Conservation (phyloP, 2,888 invertebrate genomes). For the Thereva unica region DNA sequence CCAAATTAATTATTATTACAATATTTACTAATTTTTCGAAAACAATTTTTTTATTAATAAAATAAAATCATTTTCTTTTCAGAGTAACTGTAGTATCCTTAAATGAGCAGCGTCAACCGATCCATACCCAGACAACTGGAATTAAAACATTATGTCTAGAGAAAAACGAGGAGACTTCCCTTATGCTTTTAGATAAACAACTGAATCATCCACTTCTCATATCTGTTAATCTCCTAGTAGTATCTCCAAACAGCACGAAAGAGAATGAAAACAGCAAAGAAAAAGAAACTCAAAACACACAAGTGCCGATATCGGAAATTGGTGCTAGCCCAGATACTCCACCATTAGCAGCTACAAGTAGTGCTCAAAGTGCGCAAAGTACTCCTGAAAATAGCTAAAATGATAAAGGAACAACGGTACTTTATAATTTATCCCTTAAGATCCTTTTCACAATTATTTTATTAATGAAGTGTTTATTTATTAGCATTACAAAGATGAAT, state of each 20-base stretch:
- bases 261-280: constrained; percentile 7
- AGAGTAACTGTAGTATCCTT: constrained; percentile 66
- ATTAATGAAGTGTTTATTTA: no score
- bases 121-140: constrained; percentile 65
- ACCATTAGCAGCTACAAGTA: neutral
- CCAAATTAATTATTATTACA: constrained; percentile 21
- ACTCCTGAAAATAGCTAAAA: no score
- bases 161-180: constrained; percentile 67
- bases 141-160: constrained; percentile 64
- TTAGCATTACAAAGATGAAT: no score
- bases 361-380: no score
- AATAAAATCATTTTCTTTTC: constrained; percentile 45
- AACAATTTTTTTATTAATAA: constrained; percentile 42
- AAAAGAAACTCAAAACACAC: constrained; percentile 16
- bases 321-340: constrained; percentile 44
- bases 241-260: constrained; percentile 58
- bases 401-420: no score
- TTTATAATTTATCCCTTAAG: no score
- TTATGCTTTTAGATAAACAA: constrained; percentile 63
- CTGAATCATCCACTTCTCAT: constrained; percentile 69
- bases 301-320: constrained; percentile 54
- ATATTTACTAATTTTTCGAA: constrained; percentile 30
- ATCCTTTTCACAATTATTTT: no score
- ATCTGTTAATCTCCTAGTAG: constrained; percentile 70
- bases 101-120: constrained; percentile 69